phyloP scores from a whole-genome alignment of 2,797 vertebrate species.

The Rhinella marina region DNA sequence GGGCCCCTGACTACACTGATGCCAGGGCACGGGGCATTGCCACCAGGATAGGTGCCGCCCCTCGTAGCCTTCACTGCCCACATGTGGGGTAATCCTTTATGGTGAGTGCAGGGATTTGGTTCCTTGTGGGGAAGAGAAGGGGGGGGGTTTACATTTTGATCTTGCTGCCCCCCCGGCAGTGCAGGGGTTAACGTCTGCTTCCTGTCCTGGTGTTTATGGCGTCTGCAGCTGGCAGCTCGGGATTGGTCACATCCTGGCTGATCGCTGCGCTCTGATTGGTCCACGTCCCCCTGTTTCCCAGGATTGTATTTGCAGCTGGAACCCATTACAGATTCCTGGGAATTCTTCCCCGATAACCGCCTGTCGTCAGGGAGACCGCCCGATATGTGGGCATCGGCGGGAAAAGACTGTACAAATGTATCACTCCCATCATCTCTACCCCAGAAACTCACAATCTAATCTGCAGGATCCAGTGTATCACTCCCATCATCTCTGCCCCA shows the following conservation, averaged over 20 bases:
- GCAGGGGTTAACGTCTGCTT: conserved; percentile 15
- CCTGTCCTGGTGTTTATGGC: neutral
- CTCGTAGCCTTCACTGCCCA: too few species aligned
- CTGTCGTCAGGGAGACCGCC: neutral
- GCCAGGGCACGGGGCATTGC: neutral
- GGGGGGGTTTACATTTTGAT: neutral
- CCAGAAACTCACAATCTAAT: neutral
- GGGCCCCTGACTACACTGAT: neutral
- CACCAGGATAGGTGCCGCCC: too few species aligned
- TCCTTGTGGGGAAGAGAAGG: neutral
- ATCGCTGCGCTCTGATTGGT: conserved; percentile 37
- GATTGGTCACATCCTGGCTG: conserved; percentile 22
- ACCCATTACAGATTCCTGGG: conserved; percentile 20
- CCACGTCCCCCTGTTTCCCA: conserved; percentile 31
- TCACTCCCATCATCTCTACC: neutral
- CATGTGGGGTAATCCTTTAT: too few species aligned
- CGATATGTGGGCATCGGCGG: neutral
- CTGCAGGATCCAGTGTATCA: neutral
- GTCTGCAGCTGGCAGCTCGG: conserved; percentile 25
- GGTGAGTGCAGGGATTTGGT: too few species aligned
- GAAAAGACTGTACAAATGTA: too few species aligned
- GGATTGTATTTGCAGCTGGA: conserved; percentile 42
- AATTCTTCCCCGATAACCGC: neutral
- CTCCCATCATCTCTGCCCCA: neutral
- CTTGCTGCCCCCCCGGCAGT: neutral